These are phyloP conservation scores for Rhinogobio ventralis DNA, from an alignment of 2,797 vertebrate genomes.

Conservation along the genomic window DNA sequence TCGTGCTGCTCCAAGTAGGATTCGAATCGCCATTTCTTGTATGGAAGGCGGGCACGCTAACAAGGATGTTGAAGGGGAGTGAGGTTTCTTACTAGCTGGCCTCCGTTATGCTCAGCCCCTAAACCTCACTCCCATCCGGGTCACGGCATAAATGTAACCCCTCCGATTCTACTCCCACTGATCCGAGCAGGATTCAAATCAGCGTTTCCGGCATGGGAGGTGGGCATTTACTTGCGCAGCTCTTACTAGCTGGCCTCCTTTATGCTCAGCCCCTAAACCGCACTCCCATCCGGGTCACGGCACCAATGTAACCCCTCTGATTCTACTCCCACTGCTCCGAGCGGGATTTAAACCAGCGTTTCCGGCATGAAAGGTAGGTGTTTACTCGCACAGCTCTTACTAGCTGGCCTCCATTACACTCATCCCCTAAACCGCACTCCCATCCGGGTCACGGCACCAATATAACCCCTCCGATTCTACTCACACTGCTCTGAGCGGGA, in stretches of 20 bases:
- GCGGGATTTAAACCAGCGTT: no score
- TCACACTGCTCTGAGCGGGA: neutral
- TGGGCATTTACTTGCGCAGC: neutral
- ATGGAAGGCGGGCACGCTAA: no score
- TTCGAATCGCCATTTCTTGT: no score
- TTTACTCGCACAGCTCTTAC: neutral
- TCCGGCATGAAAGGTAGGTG: no score
- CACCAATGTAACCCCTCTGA: no score
- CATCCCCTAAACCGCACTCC: neutral
- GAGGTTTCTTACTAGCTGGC: neutral
- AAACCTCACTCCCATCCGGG: neutral
- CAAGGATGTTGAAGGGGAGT: no score
- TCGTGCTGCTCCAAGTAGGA: no score
- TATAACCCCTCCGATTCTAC: neutral
- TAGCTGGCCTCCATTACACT: neutral
- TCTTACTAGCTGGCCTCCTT: neutral
- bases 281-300: no score
- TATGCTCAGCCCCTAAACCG: neutral
- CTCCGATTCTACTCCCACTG: neutral
- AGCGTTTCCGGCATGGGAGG: neutral
- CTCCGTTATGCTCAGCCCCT: neutral
- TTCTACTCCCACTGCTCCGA: no score
- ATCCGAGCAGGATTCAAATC: neutral
- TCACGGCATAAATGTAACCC: neutral
- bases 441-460: neutral